These are phyloP conservation scores for Anser cygnoides DNA, from an alignment of 2,113 vertebrate genomes.

Conservation along the genomic window DNA sequence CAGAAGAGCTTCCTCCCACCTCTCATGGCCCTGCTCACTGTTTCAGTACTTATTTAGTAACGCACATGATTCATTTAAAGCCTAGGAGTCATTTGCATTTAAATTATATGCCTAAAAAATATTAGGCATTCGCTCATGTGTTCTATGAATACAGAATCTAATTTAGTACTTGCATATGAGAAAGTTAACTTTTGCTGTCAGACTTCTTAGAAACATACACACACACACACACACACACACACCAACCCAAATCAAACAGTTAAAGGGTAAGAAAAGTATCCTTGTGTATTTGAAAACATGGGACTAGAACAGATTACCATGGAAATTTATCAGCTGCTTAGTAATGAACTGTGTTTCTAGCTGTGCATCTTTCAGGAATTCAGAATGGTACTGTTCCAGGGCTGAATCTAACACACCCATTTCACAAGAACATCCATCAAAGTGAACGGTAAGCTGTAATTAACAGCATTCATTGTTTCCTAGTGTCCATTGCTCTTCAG, in stretches of 20 bases:
- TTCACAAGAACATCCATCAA: neutral
- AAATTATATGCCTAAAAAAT: conserved; percentile 33
- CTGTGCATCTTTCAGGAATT: neutral
- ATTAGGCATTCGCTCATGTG: neutral
- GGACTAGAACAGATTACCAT: neutral
- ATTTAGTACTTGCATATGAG: neutral
- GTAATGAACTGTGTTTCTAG: neutral
- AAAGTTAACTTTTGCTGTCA: neutral
- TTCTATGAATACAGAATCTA: neutral
- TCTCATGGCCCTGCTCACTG: neutral
- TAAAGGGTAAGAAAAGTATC: neutral
- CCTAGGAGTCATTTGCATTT: conserved; percentile 1
- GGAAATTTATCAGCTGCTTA: neutral
- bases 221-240: too few species aligned
- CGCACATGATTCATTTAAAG: conserved; percentile 35
- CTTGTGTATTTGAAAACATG: neutral
- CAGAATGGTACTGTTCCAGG: neutral
- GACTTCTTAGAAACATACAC: too few species aligned
- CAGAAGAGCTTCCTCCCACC: neutral
- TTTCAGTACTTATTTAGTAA: conserved; percentile 14
- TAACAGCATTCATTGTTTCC: neutral
- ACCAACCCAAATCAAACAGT: neutral
- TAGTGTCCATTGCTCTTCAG: neutral
- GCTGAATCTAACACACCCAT: neutral
- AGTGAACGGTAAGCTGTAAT: neutral